Evolutionary conservation across 2,888 invertebrate species (phyloP).

Genomic region (Augochlorella aurata): DNA sequence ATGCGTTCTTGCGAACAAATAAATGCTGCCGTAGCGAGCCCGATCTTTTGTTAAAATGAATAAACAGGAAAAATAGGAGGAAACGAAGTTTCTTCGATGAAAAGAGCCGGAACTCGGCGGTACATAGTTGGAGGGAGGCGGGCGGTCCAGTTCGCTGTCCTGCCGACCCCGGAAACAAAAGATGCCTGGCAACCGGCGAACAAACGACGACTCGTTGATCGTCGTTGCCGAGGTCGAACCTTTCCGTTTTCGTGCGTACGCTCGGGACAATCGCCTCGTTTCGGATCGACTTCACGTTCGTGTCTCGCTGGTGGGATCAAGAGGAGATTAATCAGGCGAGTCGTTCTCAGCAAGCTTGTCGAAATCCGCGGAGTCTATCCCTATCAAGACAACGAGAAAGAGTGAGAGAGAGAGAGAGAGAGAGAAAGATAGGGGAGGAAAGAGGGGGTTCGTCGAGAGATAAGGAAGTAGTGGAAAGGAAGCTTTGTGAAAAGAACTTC

Average conservation of each 20-base stretch:
- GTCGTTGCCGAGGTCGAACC: slow-evolving; percentile 22
- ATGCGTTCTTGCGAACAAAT: too few species aligned
- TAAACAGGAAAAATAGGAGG: not conserved
- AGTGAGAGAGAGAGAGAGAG: too few species aligned
- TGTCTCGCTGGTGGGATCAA: not conserved
- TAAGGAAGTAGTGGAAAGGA: not conserved
- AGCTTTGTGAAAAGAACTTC: not conserved
- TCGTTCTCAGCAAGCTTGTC: not conserved
- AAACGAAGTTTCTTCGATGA: not conserved
- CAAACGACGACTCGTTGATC: slow-evolving; percentile 55
- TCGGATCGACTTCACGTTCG: not conserved
- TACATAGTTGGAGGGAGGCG: not conserved
- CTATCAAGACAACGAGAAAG: not conserved
- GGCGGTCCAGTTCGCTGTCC: not conserved
- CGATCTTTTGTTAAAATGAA: too few species aligned
- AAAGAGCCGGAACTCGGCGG: not conserved
- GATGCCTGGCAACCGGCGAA: slow-evolving; percentile 55
- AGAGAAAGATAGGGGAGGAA: too few species aligned
- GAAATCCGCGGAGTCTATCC: not conserved
- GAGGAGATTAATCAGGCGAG: not conserved
- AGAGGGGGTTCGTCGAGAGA: not conserved
- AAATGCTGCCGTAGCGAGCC: too few species aligned
- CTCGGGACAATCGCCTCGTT: slow-evolving; percentile 7
- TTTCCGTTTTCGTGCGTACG: slow-evolving; percentile 38
- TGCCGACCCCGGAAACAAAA: slow-evolving; percentile 2